Conservation (phyloP, 64 coral and sea anemone genomes). For the Porites lutea region DNA sequence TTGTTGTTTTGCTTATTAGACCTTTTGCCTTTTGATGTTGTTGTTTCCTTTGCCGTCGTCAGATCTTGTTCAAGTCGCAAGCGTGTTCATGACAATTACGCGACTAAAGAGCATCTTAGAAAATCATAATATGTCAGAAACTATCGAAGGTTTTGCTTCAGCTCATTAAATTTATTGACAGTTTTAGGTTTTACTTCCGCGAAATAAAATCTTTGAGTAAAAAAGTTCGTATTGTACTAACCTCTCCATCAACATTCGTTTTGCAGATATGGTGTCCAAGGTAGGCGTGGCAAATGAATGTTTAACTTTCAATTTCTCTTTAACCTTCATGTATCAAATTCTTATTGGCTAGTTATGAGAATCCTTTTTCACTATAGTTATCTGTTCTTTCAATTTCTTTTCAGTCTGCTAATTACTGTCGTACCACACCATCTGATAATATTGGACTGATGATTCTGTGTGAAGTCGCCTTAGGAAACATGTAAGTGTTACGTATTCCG, state of each 20-base stretch:
- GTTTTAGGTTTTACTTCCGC: too few relatives aligned
- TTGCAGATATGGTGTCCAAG: constrained; percentile 96
- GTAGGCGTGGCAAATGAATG: constrained; percentile 25
- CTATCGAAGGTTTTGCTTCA: too few relatives aligned
- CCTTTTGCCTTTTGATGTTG: too few relatives aligned
- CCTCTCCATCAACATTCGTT: constrained; percentile 12
- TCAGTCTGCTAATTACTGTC: constrained; percentile 96
- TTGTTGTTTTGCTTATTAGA: too few relatives aligned
- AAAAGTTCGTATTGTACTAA: not conserved
- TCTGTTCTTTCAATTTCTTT: not conserved
- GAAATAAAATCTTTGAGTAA: too few relatives aligned
- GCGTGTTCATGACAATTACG: too few relatives aligned
- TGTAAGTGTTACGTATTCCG: constrained; percentile 75
- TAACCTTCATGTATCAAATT: not conserved
- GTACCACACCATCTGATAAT: constrained; percentile 82
- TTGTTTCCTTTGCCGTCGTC: too few relatives aligned
- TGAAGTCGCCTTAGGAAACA: constrained; percentile 99
- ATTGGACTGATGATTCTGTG: constrained; percentile 94
- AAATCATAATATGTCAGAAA: too few relatives aligned
- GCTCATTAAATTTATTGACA: too few relatives aligned
- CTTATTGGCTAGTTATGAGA: not conserved
- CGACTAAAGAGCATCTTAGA: too few relatives aligned
- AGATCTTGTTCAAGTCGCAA: too few relatives aligned
- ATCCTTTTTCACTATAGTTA: not conserved
- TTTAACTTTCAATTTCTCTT: not conserved